Percentiles rank a stretch among this genome's conserved stretches.
Evolutionary conservation across 2,797 vertebrate genomes (phyloP).

Genomic region (Orientallactaga sibirica): DNA sequence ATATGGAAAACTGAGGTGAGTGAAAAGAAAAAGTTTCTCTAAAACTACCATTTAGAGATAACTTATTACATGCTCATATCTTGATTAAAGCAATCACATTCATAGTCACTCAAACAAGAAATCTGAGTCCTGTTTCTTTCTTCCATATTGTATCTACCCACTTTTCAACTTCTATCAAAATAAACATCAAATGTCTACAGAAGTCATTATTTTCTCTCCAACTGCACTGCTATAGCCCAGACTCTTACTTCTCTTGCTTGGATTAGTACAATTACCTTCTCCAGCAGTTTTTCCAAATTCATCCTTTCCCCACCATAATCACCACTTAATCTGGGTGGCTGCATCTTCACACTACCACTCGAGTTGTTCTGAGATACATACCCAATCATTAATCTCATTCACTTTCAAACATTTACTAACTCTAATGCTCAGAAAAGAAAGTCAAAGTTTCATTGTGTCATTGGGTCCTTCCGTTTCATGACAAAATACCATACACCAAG

Average conservation of each 20-base stretch:
- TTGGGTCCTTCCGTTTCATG: background rate
- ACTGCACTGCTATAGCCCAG: background rate
- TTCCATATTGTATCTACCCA: background rate
- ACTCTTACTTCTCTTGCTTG: slow-evolving; percentile 24
- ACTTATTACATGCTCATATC: slow-evolving; percentile 19
- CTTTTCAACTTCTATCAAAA: slow-evolving; percentile 35
- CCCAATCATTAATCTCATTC: slow-evolving; percentile 10
- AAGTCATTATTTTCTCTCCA: slow-evolving; percentile 21
- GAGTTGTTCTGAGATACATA: slow-evolving; percentile 32
- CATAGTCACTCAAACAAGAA: slow-evolving; percentile 34
- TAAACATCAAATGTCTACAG: background rate
- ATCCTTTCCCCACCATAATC: slow-evolving; percentile 8
- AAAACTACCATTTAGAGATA: slow-evolving; percentile 38
- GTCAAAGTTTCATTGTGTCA: slow-evolving; percentile 21
- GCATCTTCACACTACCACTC: background rate
- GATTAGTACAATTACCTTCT: slow-evolving; percentile 3
- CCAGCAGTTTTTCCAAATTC: background rate
- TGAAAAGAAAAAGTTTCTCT: slow-evolving; percentile 37
- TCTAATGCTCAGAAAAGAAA: slow-evolving; percentile 32
- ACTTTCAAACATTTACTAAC: slow-evolving; percentile 31
- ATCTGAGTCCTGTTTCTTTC: slow-evolving; percentile 33
- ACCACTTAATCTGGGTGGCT: background rate
- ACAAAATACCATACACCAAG: slow-evolving; percentile 3
- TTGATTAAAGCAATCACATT: slow-evolving; percentile 41
- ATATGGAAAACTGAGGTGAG: background rate